phyloP scores from a whole-genome alignment of 2,888 invertebrate species.

The Aelia acuminata region DNA sequence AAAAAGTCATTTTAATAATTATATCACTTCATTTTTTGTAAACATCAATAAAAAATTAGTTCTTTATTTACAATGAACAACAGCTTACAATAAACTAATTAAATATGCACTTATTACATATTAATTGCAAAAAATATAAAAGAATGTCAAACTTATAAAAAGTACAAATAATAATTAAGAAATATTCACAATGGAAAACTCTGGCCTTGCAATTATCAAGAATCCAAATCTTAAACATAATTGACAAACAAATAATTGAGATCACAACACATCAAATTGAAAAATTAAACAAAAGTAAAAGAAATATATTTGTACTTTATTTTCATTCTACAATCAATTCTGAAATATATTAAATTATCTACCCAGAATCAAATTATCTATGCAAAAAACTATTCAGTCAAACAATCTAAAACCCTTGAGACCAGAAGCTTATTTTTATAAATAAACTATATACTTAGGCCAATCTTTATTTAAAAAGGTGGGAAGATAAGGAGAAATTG shows the following conservation, averaged over 20 bases:
- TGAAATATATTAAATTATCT: conserved; percentile 40
- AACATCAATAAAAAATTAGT: conserved; percentile 55
- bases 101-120: conserved; percentile 21
- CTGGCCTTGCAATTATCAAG: conserved; percentile 28
- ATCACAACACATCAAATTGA: conserved; percentile 47
- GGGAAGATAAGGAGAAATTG: conserved; percentile 11
- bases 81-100: conserved; percentile 41
- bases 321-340: conserved; percentile 24
- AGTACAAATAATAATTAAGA: conserved; percentile 45
- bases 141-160: background rate
- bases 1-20: conserved; percentile 29
- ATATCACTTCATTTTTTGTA: conserved; percentile 50
- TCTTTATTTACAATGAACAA: conserved; percentile 52
- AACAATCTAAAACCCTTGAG: conserved; percentile 43
- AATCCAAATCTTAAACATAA: conserved; percentile 55
- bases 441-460: conserved; percentile 43
- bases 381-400: background rate
- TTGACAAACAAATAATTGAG: conserved; percentile 52
- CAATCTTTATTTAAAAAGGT: conserved; percentile 10
- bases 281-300: conserved; percentile 36
- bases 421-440: conserved; percentile 1
- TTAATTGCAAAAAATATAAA: conserved; percentile 45
- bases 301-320: conserved; percentile 50
- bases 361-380: conserved; percentile 33
- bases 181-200: conserved; percentile 27